Base-by-base conservation (phyloP, 2,888 invertebrate genomes). In the Thalpophila matura region DNA sequence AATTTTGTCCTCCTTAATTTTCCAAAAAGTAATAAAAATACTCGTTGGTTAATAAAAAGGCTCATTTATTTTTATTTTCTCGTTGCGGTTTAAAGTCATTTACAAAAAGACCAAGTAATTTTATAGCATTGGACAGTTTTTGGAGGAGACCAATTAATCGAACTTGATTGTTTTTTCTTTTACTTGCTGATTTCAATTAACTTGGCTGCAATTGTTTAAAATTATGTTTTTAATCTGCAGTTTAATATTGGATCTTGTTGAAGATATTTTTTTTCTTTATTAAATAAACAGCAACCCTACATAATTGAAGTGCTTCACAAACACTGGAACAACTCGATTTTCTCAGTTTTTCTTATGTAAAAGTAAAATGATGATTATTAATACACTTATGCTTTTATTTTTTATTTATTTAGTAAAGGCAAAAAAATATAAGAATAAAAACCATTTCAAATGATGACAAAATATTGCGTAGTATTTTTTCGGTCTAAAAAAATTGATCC, bases 111-210 rank as follows among this genome's bases (percentile, higher is more conserved):
- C 6, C 24, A 45, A 59, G 26, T 26, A 61, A 51, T 55, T 61
- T 47, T 37, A 51, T 55, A 3, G 20, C 53, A 4, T 26, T 33
- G 40, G 27, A 40, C 57, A 43, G 29, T 55, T 55, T 61, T 45
- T 37, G 27, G 31, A 50, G 26, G 20, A 49, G 29, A 18, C 43
- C 37, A 31, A 47, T 75, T n/a, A n/a, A n/a, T 54, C 3, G 22
- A 27, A 24, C 20, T 56, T 49, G 35, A 67, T 61, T 67, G 51
- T 33, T 26, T 71, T 35, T 46, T 68, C 16, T 38, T 38, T 57
- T 57, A 67, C 62, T 54, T 43, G 63, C 22, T 37, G 50, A 45
- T 51, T 70, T 33, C 35, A 66, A 54, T 69, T 65, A 69, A 58
- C 66, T 53, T 38, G 33, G 20, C n/a, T n/a, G n/a, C 24, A 38